Evolutionary conservation across 2,797 vertebrate species (phyloP), one percentile per base, ranked within the genome.

Genomic region (Gastrophryne carolinensis): DNA sequence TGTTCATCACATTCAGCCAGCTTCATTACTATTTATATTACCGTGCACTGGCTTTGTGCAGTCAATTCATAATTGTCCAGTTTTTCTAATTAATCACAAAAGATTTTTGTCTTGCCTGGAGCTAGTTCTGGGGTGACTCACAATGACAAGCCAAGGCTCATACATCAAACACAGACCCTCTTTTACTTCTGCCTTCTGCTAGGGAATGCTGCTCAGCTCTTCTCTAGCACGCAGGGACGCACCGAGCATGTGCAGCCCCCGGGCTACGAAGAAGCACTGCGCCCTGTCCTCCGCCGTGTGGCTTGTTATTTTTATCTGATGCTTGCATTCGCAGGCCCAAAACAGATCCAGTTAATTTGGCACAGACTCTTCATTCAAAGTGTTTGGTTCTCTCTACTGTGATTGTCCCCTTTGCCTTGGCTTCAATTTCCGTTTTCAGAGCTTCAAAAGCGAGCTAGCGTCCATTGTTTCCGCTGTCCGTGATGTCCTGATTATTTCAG

Each of bases 61-160:
- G 90, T 88, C 92, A 83, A 88, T 92, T 93, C 89, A 90, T 94
- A 93, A 94, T 93, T 90, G 93, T 94, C 91, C 90, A 87, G 86
- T 94, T 95, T 93, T 95, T 90, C 90, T 92, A 95, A 94, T 95
- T 95, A 95, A 95, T 94, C 92, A 94, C 91, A 92, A 92, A 94
- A 93, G 89, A 92, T 93, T 93, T 93, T 93, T 91, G 88, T 94
- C 93, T 94, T 84, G 92, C 91, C 93, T 86, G 85, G 88, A 93
- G 93, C 91, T 86, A 86, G 72, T 91, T 92, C 86, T 88, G 87
- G 87, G 86, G 90, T 92, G 90, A 92, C 91, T 93, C 88, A 92
- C 87, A 89, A 92, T 90, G 87, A 90, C 87, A 89, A 93, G 89
- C 90, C 89, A 90, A 84, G 90, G 86, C 88, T 89, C 89, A 92